Conservation (phyloP, 1,140 invertebrate genomes). For the Brachionus asplanchnoidis region DNA sequence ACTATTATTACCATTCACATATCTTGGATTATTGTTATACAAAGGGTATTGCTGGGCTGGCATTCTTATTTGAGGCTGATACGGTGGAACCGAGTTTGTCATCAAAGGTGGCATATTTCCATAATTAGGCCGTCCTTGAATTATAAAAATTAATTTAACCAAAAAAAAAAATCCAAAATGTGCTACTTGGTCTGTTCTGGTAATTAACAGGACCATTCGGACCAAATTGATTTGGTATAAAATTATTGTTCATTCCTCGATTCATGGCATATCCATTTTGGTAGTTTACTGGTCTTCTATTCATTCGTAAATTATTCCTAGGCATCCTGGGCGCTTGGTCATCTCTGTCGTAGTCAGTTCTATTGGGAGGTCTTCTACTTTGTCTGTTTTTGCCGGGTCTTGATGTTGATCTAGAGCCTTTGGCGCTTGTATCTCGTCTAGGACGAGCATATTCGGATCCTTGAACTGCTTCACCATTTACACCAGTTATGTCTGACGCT, state of each 20-base stretch:
- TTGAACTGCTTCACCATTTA: slow-evolving; percentile 35
- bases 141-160: not conserved
- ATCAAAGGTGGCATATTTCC: slow-evolving; percentile 2
- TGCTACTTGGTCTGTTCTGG: slow-evolving; percentile 6
- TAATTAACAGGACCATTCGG: not conserved
- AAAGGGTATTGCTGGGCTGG: not conserved
- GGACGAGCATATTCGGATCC: slow-evolving; percentile 38
- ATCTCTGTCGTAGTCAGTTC: not conserved
- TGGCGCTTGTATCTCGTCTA: not conserved
- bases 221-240: not conserved
- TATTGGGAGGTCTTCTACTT: not conserved
- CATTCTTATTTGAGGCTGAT: not conserved
- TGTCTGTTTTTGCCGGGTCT: not conserved
- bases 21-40: not conserved
- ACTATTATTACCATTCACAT: not conserved
- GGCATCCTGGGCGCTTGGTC: not conserved
- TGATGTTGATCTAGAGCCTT: not conserved
- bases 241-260: not conserved
- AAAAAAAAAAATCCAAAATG: not conserved
- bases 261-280: not conserved
- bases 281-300: not conserved
- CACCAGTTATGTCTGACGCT: slow-evolving; percentile 38
- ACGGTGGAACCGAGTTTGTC: not conserved
- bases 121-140: not conserved
- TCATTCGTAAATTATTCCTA: not conserved